Conservation (phyloP, 2,888 invertebrate genomes). For the Sminthurides aquaticus region DNA sequence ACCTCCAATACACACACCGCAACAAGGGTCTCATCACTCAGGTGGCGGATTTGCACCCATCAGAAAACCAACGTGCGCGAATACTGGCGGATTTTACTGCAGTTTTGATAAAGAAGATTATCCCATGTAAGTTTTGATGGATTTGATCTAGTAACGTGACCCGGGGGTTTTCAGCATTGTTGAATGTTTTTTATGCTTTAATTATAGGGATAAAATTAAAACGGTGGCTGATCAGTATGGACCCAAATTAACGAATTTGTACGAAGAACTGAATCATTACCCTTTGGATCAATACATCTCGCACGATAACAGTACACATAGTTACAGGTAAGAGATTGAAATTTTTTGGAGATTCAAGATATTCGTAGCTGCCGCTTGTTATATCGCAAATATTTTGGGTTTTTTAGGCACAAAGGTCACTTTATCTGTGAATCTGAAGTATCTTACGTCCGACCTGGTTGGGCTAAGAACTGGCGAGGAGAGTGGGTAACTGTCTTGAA, state of each 20-base stretch:
- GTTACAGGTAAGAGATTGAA: slow-evolving; percentile 39
- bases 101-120: slow-evolving; percentile 44
- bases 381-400: neutral
- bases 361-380: no score
- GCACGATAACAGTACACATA: slow-evolving; percentile 45
- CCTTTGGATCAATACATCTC: slow-evolving; percentile 44
- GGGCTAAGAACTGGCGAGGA: slow-evolving; percentile 46
- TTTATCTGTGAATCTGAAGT: slow-evolving; percentile 46
- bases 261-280: slow-evolving; percentile 45
- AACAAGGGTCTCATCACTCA: slow-evolving; percentile 20
- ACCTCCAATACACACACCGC: slow-evolving; percentile 23
- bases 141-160: neutral
- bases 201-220: slow-evolving; percentile 45
- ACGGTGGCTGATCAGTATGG: slow-evolving; percentile 43
- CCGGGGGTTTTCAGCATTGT: neutral
- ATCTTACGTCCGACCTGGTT: slow-evolving; percentile 45
- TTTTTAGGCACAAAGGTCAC: slow-evolving; percentile 44
- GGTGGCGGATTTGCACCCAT: slow-evolving; percentile 31
- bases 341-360: no score
- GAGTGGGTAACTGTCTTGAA: slow-evolving; percentile 45
- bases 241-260: slow-evolving; percentile 43
- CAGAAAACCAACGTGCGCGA: slow-evolving; percentile 40
- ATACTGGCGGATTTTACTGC: slow-evolving; percentile 39
- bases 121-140: slow-evolving; percentile 43
- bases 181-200: slow-evolving; percentile 10